Conservation (phyloP, 2,113 vertebrate species). For the Carassius auratus region DNA sequence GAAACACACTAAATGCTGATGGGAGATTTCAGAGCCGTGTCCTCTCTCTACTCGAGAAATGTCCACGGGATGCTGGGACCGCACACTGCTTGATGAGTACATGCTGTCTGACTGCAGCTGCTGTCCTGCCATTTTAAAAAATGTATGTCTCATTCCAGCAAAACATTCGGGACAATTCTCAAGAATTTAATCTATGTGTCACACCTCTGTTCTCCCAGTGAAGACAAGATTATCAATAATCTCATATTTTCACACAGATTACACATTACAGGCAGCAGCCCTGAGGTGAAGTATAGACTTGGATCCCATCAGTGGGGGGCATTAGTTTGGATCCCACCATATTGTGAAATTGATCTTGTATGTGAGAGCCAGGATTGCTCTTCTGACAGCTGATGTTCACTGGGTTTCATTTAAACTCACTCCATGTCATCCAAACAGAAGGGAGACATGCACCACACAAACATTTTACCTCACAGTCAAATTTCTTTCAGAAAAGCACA, state of each 20-base stretch:
- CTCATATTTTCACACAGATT: slow-evolving; percentile 41
- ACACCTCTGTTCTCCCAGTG: background rate
- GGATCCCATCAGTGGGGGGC: slow-evolving; percentile 47
- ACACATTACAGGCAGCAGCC: slow-evolving; percentile 34
- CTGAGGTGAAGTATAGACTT: slow-evolving; percentile 43
- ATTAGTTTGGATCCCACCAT: slow-evolving; percentile 46
- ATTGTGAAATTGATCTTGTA: slow-evolving; percentile 40
- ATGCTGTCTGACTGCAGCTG: slow-evolving; percentile 41
- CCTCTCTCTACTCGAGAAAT: slow-evolving; percentile 37
- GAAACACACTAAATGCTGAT: background rate
- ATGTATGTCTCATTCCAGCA: slow-evolving; percentile 43
- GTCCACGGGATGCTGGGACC: slow-evolving; percentile 18
- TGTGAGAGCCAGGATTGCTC: slow-evolving; percentile 42
- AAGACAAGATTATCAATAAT: slow-evolving; percentile 46
- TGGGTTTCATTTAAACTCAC: slow-evolving; percentile 38
- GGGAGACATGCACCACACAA: background rate
- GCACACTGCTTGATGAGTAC: slow-evolving; percentile 45
- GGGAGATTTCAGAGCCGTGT: slow-evolving; percentile 48
- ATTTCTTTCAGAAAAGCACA: background rate
- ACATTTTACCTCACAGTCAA: background rate
- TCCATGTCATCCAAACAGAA: slow-evolving; percentile 24
- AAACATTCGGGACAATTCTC: slow-evolving; percentile 47
- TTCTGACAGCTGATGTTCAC: slow-evolving; percentile 20
- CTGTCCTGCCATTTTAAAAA: slow-evolving; percentile 31
- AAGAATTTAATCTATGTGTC: slow-evolving; percentile 35